A percentile compares a stretch with the other conserved stretches of the same genome.
Conservation (phyloP, 2,113 vertebrate species). For the Daphoenositta chrysoptera region DNA sequence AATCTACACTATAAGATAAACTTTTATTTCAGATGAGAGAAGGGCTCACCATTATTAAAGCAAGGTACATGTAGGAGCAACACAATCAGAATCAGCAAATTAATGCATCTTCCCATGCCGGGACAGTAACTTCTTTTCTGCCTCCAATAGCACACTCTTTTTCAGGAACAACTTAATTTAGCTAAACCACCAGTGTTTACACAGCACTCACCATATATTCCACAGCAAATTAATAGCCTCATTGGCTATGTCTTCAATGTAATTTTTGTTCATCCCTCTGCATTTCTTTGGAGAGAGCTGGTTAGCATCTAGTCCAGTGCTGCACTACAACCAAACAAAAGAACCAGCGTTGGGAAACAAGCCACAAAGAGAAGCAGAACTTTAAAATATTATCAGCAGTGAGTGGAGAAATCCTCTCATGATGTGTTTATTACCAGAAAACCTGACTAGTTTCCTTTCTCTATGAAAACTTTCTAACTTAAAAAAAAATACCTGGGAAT, state of each 20-base stretch:
- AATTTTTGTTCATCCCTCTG: slow-evolving; percentile 72
- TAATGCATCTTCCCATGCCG: not conserved
- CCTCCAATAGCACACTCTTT: not conserved
- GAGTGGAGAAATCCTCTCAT: not conserved
- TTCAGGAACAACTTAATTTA: not conserved
- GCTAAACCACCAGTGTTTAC: not conserved
- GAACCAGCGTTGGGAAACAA: slow-evolving; percentile 18
- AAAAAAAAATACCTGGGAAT: not conserved
- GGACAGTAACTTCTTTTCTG: not conserved
- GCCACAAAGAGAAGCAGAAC: not conserved
- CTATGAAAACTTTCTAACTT: not conserved
- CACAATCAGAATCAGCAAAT: not conserved
- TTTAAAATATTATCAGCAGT: not conserved
- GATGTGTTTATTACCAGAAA: not conserved
- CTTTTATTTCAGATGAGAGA: not conserved
- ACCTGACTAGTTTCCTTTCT: not conserved
- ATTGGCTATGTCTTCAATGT: slow-evolving; percentile 84
- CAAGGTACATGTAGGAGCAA: not conserved
- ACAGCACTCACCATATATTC: slow-evolving; percentile 89
- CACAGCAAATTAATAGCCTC: slow-evolving; percentile 92
- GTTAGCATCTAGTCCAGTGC: slow-evolving; percentile 73
- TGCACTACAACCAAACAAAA: slow-evolving; percentile 74
- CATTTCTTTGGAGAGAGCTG: slow-evolving; percentile 56
- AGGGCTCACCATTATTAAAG: not conserved
- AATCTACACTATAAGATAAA: not conserved